Conservation (phyloP, 2,888 invertebrate species). For the Drosophila gaucha region DNA sequence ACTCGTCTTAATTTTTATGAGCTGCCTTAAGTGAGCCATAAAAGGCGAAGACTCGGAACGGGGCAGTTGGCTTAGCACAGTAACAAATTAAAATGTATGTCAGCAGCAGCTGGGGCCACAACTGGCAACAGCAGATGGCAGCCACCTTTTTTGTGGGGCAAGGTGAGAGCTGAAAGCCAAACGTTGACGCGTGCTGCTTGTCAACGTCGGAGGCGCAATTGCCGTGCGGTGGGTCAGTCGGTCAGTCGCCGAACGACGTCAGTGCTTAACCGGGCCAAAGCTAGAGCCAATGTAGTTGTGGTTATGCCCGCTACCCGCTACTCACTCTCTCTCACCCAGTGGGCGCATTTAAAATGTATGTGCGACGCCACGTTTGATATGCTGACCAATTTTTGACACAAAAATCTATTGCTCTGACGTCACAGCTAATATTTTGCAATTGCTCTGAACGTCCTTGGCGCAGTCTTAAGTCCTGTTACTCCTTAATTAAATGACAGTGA, state of each 20-base stretch:
- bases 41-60: conserved; percentile 28
- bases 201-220: conserved; percentile 17
- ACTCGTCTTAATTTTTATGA: conserved; percentile 74
- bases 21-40: conserved; percentile 71
- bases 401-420: conserved; percentile 18
- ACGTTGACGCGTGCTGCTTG: conserved; percentile 27
- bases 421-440: conserved; percentile 9
- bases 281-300: conserved; percentile 48
- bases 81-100: conserved; percentile 73
- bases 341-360: conserved; percentile 49
- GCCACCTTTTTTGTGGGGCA: conserved; percentile 42
- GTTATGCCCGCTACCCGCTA: neutral
- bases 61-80: conserved; percentile 42
- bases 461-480: conserved; percentile 4
- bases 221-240: conserved; percentile 29
- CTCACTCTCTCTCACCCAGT: neutral
- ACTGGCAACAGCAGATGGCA: too few species aligned
- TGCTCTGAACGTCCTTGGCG: neutral
- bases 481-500: conserved; percentile 34
- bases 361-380: conserved; percentile 28
- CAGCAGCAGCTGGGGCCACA: conserved; percentile 10
- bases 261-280: conserved; percentile 33
- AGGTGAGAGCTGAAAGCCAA: conserved; percentile 45
- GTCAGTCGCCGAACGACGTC: conserved; percentile 49
- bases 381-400: conserved; percentile 45